Percentiles rank a stretch among this genome's conserved stretches.
Conservation (phyloP, 2,113 vertebrate genomes). For the Megaceryle torquata region DNA sequence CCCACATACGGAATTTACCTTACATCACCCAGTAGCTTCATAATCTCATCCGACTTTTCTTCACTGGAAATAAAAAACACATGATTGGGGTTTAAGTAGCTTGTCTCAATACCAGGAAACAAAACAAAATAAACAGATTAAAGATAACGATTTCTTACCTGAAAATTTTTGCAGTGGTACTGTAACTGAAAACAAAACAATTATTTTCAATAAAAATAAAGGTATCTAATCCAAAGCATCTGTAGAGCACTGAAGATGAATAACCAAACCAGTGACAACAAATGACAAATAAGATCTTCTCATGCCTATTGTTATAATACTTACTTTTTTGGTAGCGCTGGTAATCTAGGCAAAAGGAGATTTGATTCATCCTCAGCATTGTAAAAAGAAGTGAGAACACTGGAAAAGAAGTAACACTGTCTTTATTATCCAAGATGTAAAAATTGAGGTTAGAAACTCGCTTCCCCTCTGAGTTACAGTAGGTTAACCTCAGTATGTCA, state of each 20-base stretch:
- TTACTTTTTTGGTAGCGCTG: constrained; percentile 94
- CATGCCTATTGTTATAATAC: not conserved
- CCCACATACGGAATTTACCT: constrained; percentile 74
- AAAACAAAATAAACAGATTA: not conserved
- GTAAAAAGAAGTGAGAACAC: constrained; percentile 86
- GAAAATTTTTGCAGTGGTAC: constrained; percentile 94
- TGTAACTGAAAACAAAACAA: constrained; percentile 82
- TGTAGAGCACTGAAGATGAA: not conserved
- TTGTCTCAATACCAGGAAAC: not conserved
- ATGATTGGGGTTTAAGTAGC: not conserved
- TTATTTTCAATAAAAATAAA: not conserved
- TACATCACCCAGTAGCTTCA: constrained; percentile 94
- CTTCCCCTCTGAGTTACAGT: not conserved
- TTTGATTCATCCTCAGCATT: constrained; percentile 93
- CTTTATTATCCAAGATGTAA: not conserved
- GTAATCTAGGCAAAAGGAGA: constrained; percentile 90
- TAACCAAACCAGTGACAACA: not conserved
- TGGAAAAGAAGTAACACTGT: constrained; percentile 50
- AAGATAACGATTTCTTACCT: constrained; percentile 77
- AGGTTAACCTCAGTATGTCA: not conserved
- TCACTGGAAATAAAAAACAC: constrained; percentile 80
- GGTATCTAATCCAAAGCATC: not conserved
- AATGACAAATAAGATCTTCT: not conserved
- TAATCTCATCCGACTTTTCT: constrained; percentile 97
- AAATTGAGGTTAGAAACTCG: no score